phyloP scores from a whole-genome alignment of 2,888 invertebrate species.

The Hetaerina titia region DNA sequence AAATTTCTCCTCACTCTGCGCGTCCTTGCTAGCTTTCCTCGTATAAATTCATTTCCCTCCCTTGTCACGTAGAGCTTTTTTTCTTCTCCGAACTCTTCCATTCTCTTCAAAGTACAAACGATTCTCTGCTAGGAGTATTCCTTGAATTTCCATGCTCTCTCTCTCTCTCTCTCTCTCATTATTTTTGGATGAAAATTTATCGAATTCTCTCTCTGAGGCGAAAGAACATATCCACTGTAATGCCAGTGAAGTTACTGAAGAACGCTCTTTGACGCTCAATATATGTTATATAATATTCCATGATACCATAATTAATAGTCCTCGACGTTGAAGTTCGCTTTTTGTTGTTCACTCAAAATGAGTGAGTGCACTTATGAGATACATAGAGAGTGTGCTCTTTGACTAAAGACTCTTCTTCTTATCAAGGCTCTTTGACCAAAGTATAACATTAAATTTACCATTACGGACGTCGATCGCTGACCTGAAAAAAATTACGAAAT shows the following conservation, averaged over 20 bases:
- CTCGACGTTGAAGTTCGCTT: background rate
- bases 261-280: background rate
- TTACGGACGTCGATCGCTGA: no score
- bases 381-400: no score
- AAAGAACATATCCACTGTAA: background rate
- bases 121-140: background rate
- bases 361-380: background rate
- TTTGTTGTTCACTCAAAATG: background rate
- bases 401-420: no score
- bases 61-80: conserved; percentile 14
- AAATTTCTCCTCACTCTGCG: background rate
- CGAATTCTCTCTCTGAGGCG: no score
- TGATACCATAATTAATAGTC: background rate
- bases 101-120: conserved; percentile 13
- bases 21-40: background rate
- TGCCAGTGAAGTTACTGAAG: background rate
- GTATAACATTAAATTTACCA: no score
- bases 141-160: background rate
- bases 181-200: background rate
- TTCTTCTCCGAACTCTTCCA: background rate
- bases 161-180: background rate
- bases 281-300: background rate
- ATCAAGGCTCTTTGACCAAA: no score
- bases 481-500: no score
- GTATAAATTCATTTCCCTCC: conserved; percentile 12